phyloP scores from a whole-genome alignment of 2,797 vertebrate species.

The Lepidocolaptes lacrymiger region DNA sequence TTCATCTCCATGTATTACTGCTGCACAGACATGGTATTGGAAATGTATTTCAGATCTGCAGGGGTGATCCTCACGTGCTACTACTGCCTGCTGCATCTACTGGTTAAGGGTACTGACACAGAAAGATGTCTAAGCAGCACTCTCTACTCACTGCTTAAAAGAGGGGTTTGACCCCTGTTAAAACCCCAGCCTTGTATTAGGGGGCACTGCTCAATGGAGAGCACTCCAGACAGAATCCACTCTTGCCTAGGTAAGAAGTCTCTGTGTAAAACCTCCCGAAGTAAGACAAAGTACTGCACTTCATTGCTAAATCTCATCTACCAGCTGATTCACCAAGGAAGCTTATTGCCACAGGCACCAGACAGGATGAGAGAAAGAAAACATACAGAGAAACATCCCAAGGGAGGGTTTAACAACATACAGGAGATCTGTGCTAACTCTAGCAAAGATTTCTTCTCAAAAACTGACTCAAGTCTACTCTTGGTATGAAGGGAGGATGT shows the following conservation, averaged over 20 bases:
- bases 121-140: not conserved
- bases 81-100: not conserved
- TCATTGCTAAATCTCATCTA: not conserved
- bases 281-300: not conserved
- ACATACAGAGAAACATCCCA: not conserved
- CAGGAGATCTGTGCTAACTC: not conserved
- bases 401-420: not conserved
- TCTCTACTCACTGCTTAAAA: not conserved
- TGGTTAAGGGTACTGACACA: not conserved
- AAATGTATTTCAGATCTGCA: not conserved
- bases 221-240: not conserved
- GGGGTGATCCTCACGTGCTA: fast-evolving
- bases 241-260: not conserved
- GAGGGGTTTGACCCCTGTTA: not conserved
- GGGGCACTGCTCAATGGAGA: not conserved
- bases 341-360: not conserved
- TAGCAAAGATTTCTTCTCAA: not conserved
- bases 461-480: not conserved
- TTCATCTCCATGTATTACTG: not conserved
- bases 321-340: not conserved
- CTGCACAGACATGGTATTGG: fast-evolving
- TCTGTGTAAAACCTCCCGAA: not conserved
- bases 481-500: not conserved
- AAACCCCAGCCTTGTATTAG: not conserved
- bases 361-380: not conserved